These are phyloP conservation scores for Thalassaphorura encarpata DNA, from an alignment of 1,140 invertebrate genomes.

Conservation along the genomic window DNA sequence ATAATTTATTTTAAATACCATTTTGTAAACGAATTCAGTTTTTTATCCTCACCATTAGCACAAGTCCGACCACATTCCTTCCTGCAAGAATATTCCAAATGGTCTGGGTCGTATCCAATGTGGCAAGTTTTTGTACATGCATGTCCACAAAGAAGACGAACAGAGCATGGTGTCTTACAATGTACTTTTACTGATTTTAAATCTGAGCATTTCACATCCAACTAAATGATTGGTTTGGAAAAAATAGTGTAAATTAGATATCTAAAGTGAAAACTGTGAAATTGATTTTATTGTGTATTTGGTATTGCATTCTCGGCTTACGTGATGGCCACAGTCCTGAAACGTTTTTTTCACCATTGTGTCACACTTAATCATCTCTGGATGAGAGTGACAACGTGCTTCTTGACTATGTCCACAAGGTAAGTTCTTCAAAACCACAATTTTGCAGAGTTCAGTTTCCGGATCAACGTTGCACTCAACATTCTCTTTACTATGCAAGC, in stretches of 20 bases:
- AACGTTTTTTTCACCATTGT: slow-evolving; percentile 16
- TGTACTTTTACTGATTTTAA: background rate
- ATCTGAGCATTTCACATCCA: slow-evolving; percentile 7
- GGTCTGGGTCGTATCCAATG: slow-evolving; percentile 17
- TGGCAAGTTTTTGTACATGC: slow-evolving; percentile 24
- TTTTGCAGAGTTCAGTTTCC: slow-evolving; percentile 15
- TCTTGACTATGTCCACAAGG: slow-evolving; percentile 25
- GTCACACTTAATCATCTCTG: slow-evolving; percentile 19
- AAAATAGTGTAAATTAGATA: background rate
- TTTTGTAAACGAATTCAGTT: background rate
- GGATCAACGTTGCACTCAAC: slow-evolving; percentile 23
- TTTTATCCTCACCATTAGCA: slow-evolving; percentile 12
- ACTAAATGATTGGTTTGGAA: slow-evolving; percentile 1
- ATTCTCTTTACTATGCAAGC: slow-evolving; percentile 12
- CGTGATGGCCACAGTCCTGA: slow-evolving; percentile 22
- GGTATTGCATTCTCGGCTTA: slow-evolving; percentile 4
- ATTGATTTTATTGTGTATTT: background rate
- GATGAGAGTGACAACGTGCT: slow-evolving; percentile 1
- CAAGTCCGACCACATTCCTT: slow-evolving; percentile 24
- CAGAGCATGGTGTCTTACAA: slow-evolving; percentile 16
- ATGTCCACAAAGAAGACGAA: slow-evolving; percentile 24
- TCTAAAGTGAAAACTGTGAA: background rate
- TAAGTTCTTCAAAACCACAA: slow-evolving; percentile 7
- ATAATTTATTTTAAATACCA: background rate
- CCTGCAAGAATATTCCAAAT: slow-evolving; percentile 15